Evolutionary conservation across 1,140 invertebrate species (phyloP).

Genomic region (Wiebesia pumilae): DNA sequence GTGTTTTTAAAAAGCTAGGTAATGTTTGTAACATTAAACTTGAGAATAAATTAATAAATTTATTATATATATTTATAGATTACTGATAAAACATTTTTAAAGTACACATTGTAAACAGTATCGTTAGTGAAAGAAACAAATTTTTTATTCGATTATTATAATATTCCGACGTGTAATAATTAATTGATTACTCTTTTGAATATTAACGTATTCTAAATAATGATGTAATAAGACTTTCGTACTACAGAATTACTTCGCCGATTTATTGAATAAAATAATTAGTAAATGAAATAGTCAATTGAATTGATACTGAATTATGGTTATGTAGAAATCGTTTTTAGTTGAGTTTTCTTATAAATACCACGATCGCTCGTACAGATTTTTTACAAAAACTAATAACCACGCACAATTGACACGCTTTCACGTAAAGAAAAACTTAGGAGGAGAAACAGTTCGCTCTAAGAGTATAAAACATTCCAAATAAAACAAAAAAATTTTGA

Average conservation of each 20-base stretch:
- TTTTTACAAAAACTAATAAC: slow-evolving; percentile 13
- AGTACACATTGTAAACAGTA: too few species aligned
- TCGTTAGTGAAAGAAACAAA: too few species aligned
- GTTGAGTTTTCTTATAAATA: background rate
- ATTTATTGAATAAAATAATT: background rate
- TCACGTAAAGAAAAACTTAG: slow-evolving; percentile 9
- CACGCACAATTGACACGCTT: background rate
- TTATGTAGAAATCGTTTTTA: background rate
- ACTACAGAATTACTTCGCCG: background rate
- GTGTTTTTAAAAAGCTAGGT: too few species aligned
- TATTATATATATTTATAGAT: too few species aligned
- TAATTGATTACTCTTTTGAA: too few species aligned
- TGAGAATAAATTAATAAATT: too few species aligned
- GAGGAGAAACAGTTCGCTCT: slow-evolving; percentile 5
- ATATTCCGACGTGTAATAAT: too few species aligned
- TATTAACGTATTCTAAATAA: too few species aligned
- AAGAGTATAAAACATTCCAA: background rate
- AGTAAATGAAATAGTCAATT: background rate
- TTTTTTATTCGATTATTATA: too few species aligned
- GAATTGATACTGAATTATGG: background rate
- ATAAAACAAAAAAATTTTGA: background rate
- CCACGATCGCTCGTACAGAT: background rate
- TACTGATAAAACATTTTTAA: too few species aligned
- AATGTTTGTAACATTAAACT: too few species aligned
- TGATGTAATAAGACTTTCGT: too few species aligned